Evolutionary conservation across 2,113 vertebrate species (phyloP), one percentile per base, ranked within the genome.

Genomic region (Hippocampus zosterae): DNA sequence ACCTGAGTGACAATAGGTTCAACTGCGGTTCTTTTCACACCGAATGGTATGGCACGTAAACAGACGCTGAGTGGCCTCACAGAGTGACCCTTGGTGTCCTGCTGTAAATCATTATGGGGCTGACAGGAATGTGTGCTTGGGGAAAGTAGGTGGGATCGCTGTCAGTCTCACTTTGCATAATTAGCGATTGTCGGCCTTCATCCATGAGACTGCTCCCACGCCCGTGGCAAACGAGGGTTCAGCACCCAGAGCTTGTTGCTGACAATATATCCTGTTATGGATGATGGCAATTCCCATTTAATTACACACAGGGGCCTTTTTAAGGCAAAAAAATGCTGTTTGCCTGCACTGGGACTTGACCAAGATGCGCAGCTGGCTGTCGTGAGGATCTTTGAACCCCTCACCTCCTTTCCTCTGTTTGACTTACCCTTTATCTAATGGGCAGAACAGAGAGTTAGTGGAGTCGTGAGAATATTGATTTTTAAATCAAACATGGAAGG

Each of bases 401-500:
- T 27, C 10, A n/a, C 48, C 40, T 8, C 27, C 25, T 23, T 9
- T 56, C 42, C 69, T 78, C 25, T 68, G 67, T 78, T 82, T 78
- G 75, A 78, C 75, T 80, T 77, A 72, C 72, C 78, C 86, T 81
- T 80, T 69, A 70, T 83, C 61, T 90, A 86, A 90, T 87, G 84
- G 80, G 75, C 66, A 74, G 80, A 89, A 74, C 78, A 87, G 87
- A 78, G 83, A 86, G 83, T 88, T 85, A 65, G 85, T 69, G 81
- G 83, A 77, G 71, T 69, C 83, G 74, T 70, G 76, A 85, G 84
- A 55, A 40, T 85, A 89, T 91, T 86, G 88, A 89, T 91, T 90
- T 89, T 83, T 60, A 80, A 88, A 87, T 88, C 78, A 88, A 88
- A 87, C 84, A 81, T 84, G 67, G 82, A 84, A 90, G 85, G 85